These are phyloP conservation scores for Caenorhabditis sp. DNA, from an alignment of 2,888 invertebrate species.

Conservation along the genomic window DNA sequence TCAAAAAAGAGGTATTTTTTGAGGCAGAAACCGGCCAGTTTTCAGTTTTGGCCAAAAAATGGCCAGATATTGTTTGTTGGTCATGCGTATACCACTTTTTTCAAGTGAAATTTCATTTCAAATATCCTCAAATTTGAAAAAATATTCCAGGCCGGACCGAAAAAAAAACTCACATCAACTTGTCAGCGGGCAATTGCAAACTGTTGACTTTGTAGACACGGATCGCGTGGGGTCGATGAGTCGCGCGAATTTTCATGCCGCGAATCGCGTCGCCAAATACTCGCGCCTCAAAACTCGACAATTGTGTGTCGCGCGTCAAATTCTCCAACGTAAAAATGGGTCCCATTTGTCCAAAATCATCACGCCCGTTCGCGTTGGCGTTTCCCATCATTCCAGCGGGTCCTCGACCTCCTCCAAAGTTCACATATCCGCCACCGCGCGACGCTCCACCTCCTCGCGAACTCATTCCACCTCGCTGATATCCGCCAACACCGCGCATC, in stretches of 20 bases:
- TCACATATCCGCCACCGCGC: conserved; percentile 25
- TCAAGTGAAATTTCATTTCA: too few species aligned
- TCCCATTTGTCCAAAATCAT: conserved; percentile 28
- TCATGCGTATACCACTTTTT: too few species aligned
- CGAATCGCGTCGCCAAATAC: conserved; percentile 58
- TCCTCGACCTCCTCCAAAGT: conserved; percentile 25
- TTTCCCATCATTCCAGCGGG: not conserved
- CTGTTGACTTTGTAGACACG: conserved; percentile 66
- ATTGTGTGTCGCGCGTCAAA: conserved; percentile 46
- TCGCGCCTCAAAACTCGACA: conserved; percentile 51
- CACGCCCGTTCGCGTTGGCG: conserved; percentile 5
- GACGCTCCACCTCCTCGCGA: conserved; percentile 23
- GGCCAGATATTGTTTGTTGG: too few species aligned
- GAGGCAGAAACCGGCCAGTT: too few species aligned
- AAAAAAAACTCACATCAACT: conserved; percentile 36
- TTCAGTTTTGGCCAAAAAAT: too few species aligned
- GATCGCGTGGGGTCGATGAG: conserved; percentile 57
- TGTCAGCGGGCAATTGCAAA: conserved; percentile 58
- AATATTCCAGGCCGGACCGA: too few species aligned
- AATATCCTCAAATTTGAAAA: too few species aligned
- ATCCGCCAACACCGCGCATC: conserved; percentile 18
- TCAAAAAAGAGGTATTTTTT: too few species aligned
- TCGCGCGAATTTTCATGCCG: conserved; percentile 58
- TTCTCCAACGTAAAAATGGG: conserved; percentile 40
- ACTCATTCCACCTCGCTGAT: conserved; percentile 27